A percentile compares a stretch with the other conserved stretches of the same genome.
phyloP scores from a whole-genome alignment of 1,140 invertebrate species.

The Aricia agestis region DNA sequence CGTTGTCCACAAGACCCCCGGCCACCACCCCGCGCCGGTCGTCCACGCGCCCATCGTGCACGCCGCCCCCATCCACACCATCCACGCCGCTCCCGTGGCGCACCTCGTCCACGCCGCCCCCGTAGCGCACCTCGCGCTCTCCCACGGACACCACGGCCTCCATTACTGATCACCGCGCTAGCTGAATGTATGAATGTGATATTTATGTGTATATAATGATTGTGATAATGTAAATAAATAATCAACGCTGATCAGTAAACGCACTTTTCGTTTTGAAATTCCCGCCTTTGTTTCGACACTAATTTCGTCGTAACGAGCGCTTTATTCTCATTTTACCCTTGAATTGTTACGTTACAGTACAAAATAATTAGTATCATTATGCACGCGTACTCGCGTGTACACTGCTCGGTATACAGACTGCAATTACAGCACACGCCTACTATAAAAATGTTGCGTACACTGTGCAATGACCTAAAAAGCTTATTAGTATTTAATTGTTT shows the following conservation, averaged over 20 bases:
- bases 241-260: conserved; percentile 59
- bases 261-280: conserved; percentile 33
- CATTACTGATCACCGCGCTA: conserved; percentile 58
- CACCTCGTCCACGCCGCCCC: conserved; percentile 37
- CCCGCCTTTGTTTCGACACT: not conserved
- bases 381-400: conserved; percentile 56
- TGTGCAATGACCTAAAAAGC: conserved; percentile 50
- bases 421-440: conserved; percentile 50
- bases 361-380: conserved; percentile 53
- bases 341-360: conserved; percentile 44
- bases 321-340: conserved; percentile 43
- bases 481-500: conserved; percentile 32
- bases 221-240: conserved; percentile 69
- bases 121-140: conserved; percentile 36
- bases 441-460: conserved; percentile 38
- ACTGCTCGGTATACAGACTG: conserved; percentile 47
- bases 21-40: conserved; percentile 65
- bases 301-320: conserved; percentile 25
- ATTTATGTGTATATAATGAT: conserved; percentile 69
- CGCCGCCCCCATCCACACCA: conserved; percentile 36
- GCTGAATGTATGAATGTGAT: conserved; percentile 67
- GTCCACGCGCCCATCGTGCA: conserved; percentile 49
- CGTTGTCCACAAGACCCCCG: conserved; percentile 71
- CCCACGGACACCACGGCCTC: conserved; percentile 64
- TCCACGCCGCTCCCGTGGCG: conserved; percentile 42